phyloP scores from a whole-genome alignment of 2,113 vertebrate genomes.

The Prinia subflava region DNA sequence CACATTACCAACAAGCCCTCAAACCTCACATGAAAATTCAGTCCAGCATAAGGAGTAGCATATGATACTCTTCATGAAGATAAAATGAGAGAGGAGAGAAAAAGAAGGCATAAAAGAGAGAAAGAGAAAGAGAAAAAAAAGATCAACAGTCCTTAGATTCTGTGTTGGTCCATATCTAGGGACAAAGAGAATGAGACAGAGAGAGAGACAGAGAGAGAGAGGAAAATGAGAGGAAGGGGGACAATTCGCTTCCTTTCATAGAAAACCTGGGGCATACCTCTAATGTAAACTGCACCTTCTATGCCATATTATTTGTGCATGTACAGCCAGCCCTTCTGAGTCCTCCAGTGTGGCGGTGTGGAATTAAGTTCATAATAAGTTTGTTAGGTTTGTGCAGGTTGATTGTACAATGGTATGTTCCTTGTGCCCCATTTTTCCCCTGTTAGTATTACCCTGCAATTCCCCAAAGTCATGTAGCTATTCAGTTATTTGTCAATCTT shows the following conservation, averaged over 20 bases:
- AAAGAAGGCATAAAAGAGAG: neutral
- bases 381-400: too few species aligned
- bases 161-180: neutral
- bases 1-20: neutral
- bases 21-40: neutral
- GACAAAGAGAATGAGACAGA: neutral
- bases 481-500: too few species aligned
- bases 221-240: neutral
- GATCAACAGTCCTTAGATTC: neutral
- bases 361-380: too few species aligned
- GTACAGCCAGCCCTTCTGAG: neutral
- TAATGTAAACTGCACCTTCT: neutral
- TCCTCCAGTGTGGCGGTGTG: too few species aligned
- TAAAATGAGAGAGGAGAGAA: neutral
- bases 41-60: neutral
- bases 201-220: neutral
- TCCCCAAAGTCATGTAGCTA: too few species aligned
- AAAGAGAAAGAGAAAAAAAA: neutral
- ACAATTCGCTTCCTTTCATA: neutral
- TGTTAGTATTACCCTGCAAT: too few species aligned
- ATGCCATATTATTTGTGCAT: neutral
- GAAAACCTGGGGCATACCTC: neutral
- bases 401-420: too few species aligned
- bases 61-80: neutral
- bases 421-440: too few species aligned